Evolutionary conservation across 1,140 invertebrate species (phyloP).

Genomic region (Drosophila navojoa): DNA sequence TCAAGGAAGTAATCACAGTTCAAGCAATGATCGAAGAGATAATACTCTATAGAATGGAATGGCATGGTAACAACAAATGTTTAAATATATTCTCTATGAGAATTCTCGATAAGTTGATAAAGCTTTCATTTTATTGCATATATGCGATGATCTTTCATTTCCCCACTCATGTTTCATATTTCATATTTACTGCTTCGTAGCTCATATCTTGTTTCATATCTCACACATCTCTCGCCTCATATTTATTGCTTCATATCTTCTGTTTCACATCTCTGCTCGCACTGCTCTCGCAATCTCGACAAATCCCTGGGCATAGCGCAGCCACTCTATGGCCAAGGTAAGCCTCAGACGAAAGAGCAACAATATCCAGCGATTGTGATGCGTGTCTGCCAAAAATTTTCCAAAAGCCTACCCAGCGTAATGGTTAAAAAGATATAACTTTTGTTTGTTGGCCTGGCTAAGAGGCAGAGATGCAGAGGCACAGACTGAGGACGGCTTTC

Average conservation of each 20-base stretch:
- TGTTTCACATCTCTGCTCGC: too few relatives aligned
- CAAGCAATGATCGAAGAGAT: not conserved
- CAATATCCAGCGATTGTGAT: conserved; percentile 31
- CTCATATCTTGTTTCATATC: too few relatives aligned
- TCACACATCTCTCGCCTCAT: too few relatives aligned
- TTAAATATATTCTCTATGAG: too few relatives aligned
- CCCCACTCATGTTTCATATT: too few relatives aligned
- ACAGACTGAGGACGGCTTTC: conserved; percentile 52
- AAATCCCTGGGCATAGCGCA: not conserved
- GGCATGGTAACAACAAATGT: too few relatives aligned
- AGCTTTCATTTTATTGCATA: too few relatives aligned
- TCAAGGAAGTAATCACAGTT: conserved; percentile 14
- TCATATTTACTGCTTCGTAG: too few relatives aligned
- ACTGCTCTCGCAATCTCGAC: not conserved
- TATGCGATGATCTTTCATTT: too few relatives aligned
- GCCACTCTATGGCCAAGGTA: not conserved
- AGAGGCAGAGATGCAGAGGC: conserved; percentile 27
- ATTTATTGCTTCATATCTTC: too few relatives aligned
- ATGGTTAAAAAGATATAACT: conserved; percentile 70
- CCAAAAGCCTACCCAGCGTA: conserved; percentile 49
- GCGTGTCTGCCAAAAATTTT: conserved; percentile 42
- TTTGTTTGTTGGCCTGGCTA: conserved; percentile 62
- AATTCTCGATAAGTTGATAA: too few relatives aligned
- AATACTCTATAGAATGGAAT: conserved; percentile 16
- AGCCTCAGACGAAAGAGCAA: conserved; percentile 3